Percentiles rank a stretch among this genome's conserved stretches.
Conservation (phyloP, 2,797 vertebrate species). For the Austrolebias charrua region DNA sequence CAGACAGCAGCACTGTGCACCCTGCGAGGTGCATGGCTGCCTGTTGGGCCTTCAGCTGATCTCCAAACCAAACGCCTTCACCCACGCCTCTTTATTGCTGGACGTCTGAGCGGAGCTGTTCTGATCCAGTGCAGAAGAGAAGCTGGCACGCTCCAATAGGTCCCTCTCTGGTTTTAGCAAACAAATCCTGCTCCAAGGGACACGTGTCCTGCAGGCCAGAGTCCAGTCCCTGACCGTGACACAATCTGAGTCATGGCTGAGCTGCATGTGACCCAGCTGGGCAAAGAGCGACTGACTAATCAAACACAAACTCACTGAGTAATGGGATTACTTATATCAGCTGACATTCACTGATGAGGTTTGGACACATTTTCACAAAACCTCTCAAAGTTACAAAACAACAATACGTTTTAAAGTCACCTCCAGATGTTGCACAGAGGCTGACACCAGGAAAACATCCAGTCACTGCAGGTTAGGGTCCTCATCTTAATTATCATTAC, state of each 20-base stretch:
- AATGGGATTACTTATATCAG: conserved; percentile 13
- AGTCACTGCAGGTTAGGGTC: too few relatives aligned
- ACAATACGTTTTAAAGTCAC: too few relatives aligned
- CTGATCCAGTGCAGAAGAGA: conserved; percentile 43
- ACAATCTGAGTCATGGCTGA: conserved; percentile 7
- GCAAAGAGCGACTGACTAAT: conserved; percentile 46
- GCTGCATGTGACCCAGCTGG: conserved; percentile 13
- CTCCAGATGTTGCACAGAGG: too few relatives aligned
- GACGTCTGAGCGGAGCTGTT: background rate
- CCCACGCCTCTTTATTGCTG: conserved; percentile 13
- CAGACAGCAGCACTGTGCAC: conserved; percentile 71
- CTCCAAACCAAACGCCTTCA: conserved; percentile 11
- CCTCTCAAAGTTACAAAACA: too few relatives aligned
- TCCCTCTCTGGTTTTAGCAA: conserved; percentile 50
- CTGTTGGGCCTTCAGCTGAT: conserved; percentile 51
- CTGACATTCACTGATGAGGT: too few relatives aligned
- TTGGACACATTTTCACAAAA: too few relatives aligned
- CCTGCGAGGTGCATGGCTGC: conserved; percentile 74
- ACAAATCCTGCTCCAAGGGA: conserved; percentile 19
- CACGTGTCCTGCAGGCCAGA: conserved; percentile 45
- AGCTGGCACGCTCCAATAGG: conserved; percentile 34
- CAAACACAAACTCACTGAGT: conserved; percentile 35
- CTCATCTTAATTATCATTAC: too few relatives aligned
- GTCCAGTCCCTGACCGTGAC: conserved; percentile 36
- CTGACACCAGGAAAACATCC: too few relatives aligned